Conservation (phyloP, 2,888 invertebrate genomes). For the Acleris literana region DNA sequence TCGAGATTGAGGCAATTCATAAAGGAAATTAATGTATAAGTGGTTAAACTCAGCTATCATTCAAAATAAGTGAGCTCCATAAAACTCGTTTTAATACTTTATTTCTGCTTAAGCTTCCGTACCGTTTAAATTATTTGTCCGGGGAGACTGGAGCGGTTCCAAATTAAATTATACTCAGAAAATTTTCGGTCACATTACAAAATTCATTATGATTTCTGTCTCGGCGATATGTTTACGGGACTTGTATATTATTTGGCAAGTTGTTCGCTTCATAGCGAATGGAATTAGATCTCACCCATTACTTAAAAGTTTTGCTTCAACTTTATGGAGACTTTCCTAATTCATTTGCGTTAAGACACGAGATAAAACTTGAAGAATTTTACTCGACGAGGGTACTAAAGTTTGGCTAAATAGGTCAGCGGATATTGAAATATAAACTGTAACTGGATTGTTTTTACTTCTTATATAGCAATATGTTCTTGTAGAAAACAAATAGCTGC, state of each 20-base stretch:
- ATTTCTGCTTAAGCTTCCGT: conserved; percentile 79
- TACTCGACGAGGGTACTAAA: too few species aligned
- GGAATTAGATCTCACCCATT: conserved; percentile 36
- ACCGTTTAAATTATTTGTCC: conserved; percentile 78
- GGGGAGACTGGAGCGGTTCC: conserved; percentile 74
- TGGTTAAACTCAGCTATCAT: conserved; percentile 70
- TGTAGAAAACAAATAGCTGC: conserved; percentile 12
- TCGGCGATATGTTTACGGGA: conserved; percentile 53
- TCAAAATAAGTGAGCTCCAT: conserved; percentile 73
- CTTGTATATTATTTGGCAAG: conserved; percentile 55
- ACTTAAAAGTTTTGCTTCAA: conserved; percentile 48
- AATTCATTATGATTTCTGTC: conserved; percentile 68
- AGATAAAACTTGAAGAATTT: too few species aligned
- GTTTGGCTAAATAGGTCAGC: too few species aligned
- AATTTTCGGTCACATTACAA: conserved; percentile 68
- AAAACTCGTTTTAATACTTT: conserved; percentile 79
- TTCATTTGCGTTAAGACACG: too few species aligned
- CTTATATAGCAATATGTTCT: neutral
- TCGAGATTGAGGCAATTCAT: conserved; percentile 58
- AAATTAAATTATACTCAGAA: conserved; percentile 79
- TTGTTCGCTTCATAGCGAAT: conserved; percentile 47
- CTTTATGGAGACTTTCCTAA: conserved; percentile 15
- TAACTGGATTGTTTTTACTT: neutral
- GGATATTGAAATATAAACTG: too few species aligned
- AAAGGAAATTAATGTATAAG: conserved; percentile 68